Base-by-base conservation (phyloP, 2,888 invertebrate genomes). In the Hydropsyche betteni region DNA sequence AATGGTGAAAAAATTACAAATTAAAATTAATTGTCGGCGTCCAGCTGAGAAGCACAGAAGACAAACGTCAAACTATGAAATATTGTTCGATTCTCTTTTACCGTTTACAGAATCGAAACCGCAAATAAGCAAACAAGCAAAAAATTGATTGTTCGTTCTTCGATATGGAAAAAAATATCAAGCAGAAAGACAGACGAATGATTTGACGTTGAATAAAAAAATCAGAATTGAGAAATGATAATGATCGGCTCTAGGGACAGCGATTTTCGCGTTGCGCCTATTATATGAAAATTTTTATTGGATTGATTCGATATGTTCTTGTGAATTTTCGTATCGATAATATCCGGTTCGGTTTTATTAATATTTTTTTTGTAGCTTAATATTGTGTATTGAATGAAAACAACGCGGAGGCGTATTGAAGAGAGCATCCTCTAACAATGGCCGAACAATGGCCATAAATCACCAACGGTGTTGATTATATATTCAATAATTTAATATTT, bases 51-150 rank as follows among this genome's bases (percentile, higher is more conserved):
- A 24, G 34, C 34, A 64, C 64, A 64, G 64, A 64, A 64, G 64
- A 64, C 64, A 64, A 64, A 10, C 64, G 64, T 64, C 64, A 64
- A 64, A 64, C n/a, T 64, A 64, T 64, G 64, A 64, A 64, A 64
- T 64, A 64, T 64, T 64, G 34, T 64, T 64, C 64, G 36, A 36
- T 64, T 64, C 34, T 36, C 64, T 36, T 64, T 34, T 64, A 64
- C 36, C 64, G 64, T 64, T 64, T 64, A 36, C 36, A 64, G n/a
- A 36, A 33, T 64, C 34, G 34, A 58, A 58, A 58, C 58, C 58
- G 58, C 58, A 58, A 58, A 58, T 58, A 58, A 58, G 58, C 24
- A 58, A 58, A 58, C 24, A 58, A 24, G 24, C 58, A 58, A 58
- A 58, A 58, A 16, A 24, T 58, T 24, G 58, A 58, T 58, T 58